A percentile compares a stretch with the other conserved stretches of the same genome.
phyloP scores from a whole-genome alignment of 2,113 vertebrate species.

The Mesembrinibis cayennensis region DNA sequence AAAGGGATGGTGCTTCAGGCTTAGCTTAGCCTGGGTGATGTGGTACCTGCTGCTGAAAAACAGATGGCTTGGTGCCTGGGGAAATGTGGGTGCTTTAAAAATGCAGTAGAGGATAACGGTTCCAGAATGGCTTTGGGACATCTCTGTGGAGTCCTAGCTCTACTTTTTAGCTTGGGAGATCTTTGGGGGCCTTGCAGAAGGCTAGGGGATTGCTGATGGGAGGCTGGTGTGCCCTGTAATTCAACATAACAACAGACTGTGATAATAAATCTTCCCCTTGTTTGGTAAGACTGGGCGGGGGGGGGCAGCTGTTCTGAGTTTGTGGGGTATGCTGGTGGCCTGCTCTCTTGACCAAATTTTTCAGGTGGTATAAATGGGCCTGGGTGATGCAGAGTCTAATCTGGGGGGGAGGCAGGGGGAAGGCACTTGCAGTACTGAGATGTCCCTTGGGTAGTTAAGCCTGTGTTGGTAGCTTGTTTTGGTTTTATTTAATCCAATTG shows the following conservation, averaged over 20 bases:
- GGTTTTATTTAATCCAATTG: background rate
- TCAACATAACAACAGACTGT: background rate
- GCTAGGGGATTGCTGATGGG: background rate
- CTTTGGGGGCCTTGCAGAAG: background rate
- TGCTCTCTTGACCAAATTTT: background rate
- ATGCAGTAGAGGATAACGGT: background rate
- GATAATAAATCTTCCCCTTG: background rate
- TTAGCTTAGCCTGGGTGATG: background rate
- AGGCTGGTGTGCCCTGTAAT: background rate
- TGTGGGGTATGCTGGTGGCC: background rate
- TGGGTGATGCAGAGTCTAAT: background rate
- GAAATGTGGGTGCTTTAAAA: background rate
- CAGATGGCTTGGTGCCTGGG: background rate
- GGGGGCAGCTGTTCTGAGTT: background rate
- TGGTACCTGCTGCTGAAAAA: background rate
- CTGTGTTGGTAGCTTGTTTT: background rate
- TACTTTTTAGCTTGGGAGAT: background rate
- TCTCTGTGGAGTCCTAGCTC: too few relatives aligned
- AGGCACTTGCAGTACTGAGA: background rate
- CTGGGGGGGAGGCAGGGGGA: fast-evolving
- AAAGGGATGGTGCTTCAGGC: too few relatives aligned
- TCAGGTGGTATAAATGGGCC: background rate
- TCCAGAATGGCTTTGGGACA: background rate
- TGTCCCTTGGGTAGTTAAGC: background rate
- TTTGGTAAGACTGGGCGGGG: background rate